Base-by-base conservation (phyloP, 2,888 invertebrate species). In the Melieria crassipennis region DNA sequence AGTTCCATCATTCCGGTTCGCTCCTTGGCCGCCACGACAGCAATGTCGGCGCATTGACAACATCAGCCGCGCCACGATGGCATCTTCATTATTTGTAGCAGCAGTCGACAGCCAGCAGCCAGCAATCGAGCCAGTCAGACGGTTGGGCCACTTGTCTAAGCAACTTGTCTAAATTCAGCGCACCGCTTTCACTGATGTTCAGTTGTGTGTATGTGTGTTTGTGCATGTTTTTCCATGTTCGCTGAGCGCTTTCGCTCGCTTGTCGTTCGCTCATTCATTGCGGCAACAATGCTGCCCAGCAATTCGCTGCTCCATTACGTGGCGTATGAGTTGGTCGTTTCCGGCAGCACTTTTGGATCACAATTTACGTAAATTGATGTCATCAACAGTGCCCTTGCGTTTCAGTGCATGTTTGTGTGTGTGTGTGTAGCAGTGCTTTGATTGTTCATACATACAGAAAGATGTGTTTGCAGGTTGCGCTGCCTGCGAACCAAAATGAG, bases 311-410 rank as follows among this genome's bases (percentile, higher is more conserved):
- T 50, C 60, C 67, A 67, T 61, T 67, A 67, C 52, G 48, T 58
- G 60, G n/a, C 60, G 60, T 52, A 66, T 66, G 66, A 66, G 66
- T 47, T 71, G 81, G 75, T 81, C 78, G 80, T 80, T 83, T 82
- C 81, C 81, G 83, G 82, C 81, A 81, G 79, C 81, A 78, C 81
- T 81, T 82, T 81, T 78, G 76, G 76, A 80, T 80, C 80, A 79
- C 83, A 83, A 83, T 83, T 83, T 80, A 80, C 82, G 79, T 81
- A 82, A 82, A 83, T 82, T 82, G 82, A 80, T 82, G 82, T 81
- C 81, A 81, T 79, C 81, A 79, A 77, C 79, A 79, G 79, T 69
- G 43, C 13, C 9, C 16, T 11, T 4, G 30, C 30, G 30, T 30
- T 30, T 58, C 7, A 13, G 42, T 42, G 9, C 43, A 11, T 42